Base-by-base conservation (phyloP, 2,888 invertebrate genomes). In the Rapana venosa region DNA sequence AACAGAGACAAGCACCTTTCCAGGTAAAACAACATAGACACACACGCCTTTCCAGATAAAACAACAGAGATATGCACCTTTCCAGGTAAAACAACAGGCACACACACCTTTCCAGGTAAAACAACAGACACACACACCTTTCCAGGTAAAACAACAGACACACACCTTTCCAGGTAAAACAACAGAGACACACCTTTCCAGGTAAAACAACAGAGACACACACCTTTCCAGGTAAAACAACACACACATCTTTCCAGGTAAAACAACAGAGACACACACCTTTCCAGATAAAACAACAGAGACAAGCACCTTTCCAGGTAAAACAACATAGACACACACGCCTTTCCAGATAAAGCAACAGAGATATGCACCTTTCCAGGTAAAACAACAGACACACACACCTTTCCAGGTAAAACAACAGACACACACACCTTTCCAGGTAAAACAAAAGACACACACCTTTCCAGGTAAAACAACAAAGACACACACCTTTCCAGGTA, bases 321-420 rank as follows among this genome's bases (percentile, higher is more conserved):
- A n/a, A n/a, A n/a, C n/a, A n/a, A n/a, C n/a, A n/a, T n/a, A n/a
- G 4, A 47, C 47, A 47, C 2, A 47, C 47, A 47, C 47, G 8
- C 47, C 47, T 47, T 47, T 47, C 47, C 47, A 47, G 47, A 8
- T 47, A 47, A n/a, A 88, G 88, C 26, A 83, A 22, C 87, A 90
- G 1, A 17, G n/a, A 74, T 32, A 79, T 15, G 32, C 32, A 35
- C 32, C 77, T 79, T n/a, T n/a, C n/a, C n/a, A n/a, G n/a, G n/a
- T n/a, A n/a, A n/a, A n/a, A n/a, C n/a, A n/a, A n/a, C n/a, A n/a
- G 4, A 47, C 47, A 47, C 2, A 47, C 47, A 47, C 47, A 47
- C 47, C 47, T 47, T 47, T 47, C 47, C 47, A 47, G 47, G 47
- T 47, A 47, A n/a, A 88, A 88, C 26, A 83, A 22, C 87, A 90